Conservation (phyloP, 2,888 invertebrate genomes). For the Auanema sp. region DNA sequence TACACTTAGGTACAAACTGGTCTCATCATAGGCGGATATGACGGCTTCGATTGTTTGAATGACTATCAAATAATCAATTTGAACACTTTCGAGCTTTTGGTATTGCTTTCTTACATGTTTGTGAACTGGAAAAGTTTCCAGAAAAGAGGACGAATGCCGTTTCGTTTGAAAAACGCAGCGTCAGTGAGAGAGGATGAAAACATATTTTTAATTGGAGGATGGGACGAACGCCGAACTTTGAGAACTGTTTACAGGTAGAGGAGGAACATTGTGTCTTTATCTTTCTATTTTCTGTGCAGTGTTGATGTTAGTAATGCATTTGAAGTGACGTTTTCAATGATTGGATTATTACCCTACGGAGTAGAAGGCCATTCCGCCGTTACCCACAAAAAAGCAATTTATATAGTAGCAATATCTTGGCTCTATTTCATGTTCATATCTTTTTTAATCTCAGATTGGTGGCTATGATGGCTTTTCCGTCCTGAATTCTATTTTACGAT, state of each 20-base stretch:
- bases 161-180: neutral
- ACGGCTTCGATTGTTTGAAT: slow-evolving; percentile 27
- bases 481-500: slow-evolving; percentile 31
- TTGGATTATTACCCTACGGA: slow-evolving; percentile 31
- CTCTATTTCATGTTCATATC: neutral
- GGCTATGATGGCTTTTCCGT: slow-evolving; percentile 46
- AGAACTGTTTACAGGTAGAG: slow-evolving; percentile 38
- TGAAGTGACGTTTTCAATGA: slow-evolving; percentile 8
- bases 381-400: neutral
- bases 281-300: slow-evolving; percentile 21
- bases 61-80: slow-evolving; percentile 18
- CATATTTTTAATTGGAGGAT: slow-evolving; percentile 54
- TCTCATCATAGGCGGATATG: slow-evolving; percentile 34
- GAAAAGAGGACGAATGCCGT: neutral
- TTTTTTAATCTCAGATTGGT: slow-evolving; percentile 25
- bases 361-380: slow-evolving; percentile 26
- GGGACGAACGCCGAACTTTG: slow-evolving; percentile 51
- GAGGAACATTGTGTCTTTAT: slow-evolving; percentile 8
- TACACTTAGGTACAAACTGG: neutral
- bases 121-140: too few relatives aligned
- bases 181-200: slow-evolving; percentile 8
- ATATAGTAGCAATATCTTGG: slow-evolving; percentile 8
- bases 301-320: slow-evolving; percentile 15
- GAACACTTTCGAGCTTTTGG: too few relatives aligned
- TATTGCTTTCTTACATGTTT: too few relatives aligned